These are phyloP conservation scores for Stramonita haemastoma DNA, from an alignment of 2,888 invertebrate genomes.

Conservation along the genomic window DNA sequence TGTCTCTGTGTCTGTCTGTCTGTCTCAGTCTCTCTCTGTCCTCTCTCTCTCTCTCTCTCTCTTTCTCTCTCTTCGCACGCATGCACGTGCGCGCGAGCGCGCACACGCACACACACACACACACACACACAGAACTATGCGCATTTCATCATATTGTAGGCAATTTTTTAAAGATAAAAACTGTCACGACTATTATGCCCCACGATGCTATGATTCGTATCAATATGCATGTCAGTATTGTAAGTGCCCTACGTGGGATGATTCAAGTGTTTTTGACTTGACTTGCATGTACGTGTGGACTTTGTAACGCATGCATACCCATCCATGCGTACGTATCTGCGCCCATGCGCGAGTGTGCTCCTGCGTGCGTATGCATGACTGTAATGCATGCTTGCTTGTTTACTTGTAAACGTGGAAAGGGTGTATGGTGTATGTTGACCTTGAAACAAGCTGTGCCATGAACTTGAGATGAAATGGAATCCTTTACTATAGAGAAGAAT, in stretches of 20 bases:
- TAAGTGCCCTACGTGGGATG: too few relatives aligned
- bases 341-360: neutral
- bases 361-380: neutral
- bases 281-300: neutral
- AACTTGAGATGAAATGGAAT: too few relatives aligned
- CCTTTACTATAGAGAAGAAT: too few relatives aligned
- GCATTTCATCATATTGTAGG: neutral
- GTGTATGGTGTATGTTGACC: neutral
- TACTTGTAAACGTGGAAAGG: neutral
- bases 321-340: neutral
- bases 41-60: too few relatives aligned
- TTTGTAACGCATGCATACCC: neutral
- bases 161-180: too few relatives aligned
- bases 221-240: too few relatives aligned
- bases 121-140: neutral
- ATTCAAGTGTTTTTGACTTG: too few relatives aligned
- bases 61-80: neutral
- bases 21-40: too few relatives aligned
- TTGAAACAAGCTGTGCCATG: too few relatives aligned
- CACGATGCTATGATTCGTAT: too few relatives aligned
- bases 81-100: neutral
- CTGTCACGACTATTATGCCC: too few relatives aligned
- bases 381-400: neutral
- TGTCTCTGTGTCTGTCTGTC: too few relatives aligned
- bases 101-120: constrained; percentile 15